Base-by-base conservation (phyloP, 2,797 vertebrate genomes). In the Eutrigla gurnardus region DNA sequence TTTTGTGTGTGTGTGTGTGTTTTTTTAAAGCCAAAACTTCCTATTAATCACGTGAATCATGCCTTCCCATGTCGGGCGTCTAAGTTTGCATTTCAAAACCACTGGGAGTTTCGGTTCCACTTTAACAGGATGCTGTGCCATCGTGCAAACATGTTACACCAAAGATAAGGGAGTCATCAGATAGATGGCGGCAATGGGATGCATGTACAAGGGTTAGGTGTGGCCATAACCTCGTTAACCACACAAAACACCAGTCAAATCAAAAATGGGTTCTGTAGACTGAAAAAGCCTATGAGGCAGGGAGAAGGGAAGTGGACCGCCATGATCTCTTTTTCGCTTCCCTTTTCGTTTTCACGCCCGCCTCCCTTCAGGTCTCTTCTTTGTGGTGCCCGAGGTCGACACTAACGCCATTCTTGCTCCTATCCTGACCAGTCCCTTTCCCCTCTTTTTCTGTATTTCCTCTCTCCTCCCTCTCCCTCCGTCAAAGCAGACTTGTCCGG, bases 401-500 rank as follows among this genome's bases (percentile, higher is more conserved):
- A 79, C 85, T 55, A 67, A 71, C 36, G 36, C 82, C 83, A 77
- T 85, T 70, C 78, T 73, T 84, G 82, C 76, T 81, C 78, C 73
- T 73, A 86, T 88, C 86, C 86, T 84, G 81, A 85, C 72, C 86
- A 78, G 63, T 72, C 77, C 79, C 83, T 81, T 76, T 79, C 70
- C 84, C 74, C 83, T 86, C 77, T 85, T 82, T 81, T 83, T 82
- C 85, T 82, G 65, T 79, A 73, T 90, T 90, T 93, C 90, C 93
- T 91, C 86, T 85, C 85, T 78, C 80, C 85, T 80, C 80, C 80
- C 88, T 42, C 40, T 42, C 40, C 52, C 67, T 77, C 82, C 50
- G 58, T 93, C 89, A 94, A 92, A 91, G 92, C 89, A 12, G 75
- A 84, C 84, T 89, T 94, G 92, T 93, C 86, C 80, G 2, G 81